Evolutionary conservation across 2,113 vertebrate species (phyloP).

Genomic region (Forbesichthys papilliferus): DNA sequence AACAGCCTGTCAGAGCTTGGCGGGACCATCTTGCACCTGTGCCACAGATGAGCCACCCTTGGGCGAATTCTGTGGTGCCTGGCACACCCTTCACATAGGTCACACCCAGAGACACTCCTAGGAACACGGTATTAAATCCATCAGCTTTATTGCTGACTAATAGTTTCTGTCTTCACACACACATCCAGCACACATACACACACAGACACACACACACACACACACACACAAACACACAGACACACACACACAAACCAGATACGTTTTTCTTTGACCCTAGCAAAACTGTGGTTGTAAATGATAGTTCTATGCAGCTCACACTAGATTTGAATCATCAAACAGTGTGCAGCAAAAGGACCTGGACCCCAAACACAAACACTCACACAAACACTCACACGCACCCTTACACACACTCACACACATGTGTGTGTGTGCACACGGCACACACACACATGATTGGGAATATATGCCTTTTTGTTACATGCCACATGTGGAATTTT

Average conservation of each 20-base stretch:
- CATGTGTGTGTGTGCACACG: no score
- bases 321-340: conserved; percentile 21
- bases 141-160: background rate
- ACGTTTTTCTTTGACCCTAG: no score
- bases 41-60: conserved; percentile 9
- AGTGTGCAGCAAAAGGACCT: background rate
- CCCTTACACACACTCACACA: no score
- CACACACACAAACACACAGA: conserved; percentile 14
- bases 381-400: background rate
- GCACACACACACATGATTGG: background rate
- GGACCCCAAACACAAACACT: background rate
- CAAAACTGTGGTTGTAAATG: no score
- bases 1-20: background rate
- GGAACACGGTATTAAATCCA: background rate
- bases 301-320: background rate
- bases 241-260: no score
- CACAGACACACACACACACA: background rate
- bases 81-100: background rate
- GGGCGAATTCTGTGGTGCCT: background rate
- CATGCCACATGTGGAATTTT: no score
- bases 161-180: conserved; percentile 9
- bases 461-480: no score
- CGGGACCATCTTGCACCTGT: background rate
- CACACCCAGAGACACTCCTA: conserved; percentile 50
- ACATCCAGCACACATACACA: conserved; percentile 11